phyloP scores from a whole-genome alignment of 2,888 invertebrate species.

The Didymodactylos carnosus region DNA sequence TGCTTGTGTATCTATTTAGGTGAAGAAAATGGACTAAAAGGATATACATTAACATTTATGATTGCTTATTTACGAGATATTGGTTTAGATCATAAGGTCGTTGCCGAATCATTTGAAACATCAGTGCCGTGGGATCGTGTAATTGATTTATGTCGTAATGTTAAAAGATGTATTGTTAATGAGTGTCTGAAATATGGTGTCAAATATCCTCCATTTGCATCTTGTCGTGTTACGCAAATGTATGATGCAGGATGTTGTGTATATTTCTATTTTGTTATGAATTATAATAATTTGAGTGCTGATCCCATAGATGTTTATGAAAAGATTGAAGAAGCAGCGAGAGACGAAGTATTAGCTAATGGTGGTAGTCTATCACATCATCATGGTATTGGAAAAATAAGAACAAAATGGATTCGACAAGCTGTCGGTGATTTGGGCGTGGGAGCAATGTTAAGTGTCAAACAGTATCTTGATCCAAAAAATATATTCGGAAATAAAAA shows the following conservation, averaged over 20 bases:
- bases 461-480: constrained; percentile 67
- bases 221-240: constrained; percentile 61
- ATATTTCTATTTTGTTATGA: constrained; percentile 78
- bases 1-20: constrained; percentile 61
- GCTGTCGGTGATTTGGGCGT: constrained; percentile 65
- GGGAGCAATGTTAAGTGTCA: constrained; percentile 56
- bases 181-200: constrained; percentile 39
- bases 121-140: constrained; percentile 78
- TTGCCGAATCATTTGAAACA: constrained; percentile 93
- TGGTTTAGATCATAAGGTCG: constrained; percentile 61
- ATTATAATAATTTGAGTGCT: constrained; percentile 38
- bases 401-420: constrained; percentile 62
- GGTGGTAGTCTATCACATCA: constrained; percentile 87
- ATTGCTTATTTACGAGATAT: constrained; percentile 91
- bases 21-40: constrained; percentile 74
- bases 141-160: constrained; percentile 56
- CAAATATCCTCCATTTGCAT: constrained; percentile 35
- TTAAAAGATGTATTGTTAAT: constrained; percentile 54
- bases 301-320: constrained; percentile 64
- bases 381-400: constrained; percentile 78
- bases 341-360: constrained; percentile 42
- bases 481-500: constrained; percentile 82
- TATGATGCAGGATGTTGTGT: constrained; percentile 96
- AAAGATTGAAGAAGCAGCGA: constrained; percentile 49
- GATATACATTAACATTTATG: constrained; percentile 85